phyloP scores from a whole-genome alignment of 2,888 invertebrate genomes.

The Chymomyza fuscimana region DNA sequence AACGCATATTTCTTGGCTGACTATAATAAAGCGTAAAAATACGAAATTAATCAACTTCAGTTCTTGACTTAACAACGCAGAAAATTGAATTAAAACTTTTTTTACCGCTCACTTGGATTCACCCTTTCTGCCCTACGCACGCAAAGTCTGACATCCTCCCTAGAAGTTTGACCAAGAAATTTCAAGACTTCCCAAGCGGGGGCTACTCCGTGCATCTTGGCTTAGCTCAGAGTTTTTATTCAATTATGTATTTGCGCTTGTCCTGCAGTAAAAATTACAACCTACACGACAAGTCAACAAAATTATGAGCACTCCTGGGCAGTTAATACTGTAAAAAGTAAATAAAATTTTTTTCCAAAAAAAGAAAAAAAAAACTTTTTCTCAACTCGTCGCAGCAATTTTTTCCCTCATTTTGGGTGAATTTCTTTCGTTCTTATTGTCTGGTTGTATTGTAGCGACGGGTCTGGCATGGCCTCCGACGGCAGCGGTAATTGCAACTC shows the following conservation, averaged over 20 bases:
- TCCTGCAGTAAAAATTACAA: slow-evolving; percentile 77
- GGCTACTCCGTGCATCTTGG: slow-evolving; percentile 2
- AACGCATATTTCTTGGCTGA: slow-evolving; percentile 21
- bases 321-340: slow-evolving; percentile 57
- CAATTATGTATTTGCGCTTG: slow-evolving; percentile 77
- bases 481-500: slow-evolving; percentile 72
- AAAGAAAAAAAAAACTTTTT: slow-evolving; percentile 49
- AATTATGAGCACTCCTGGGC: slow-evolving; percentile 76
- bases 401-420: slow-evolving; percentile 35
- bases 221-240: slow-evolving; percentile 52
- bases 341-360: slow-evolving; percentile 53
- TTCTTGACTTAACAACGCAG: slow-evolving; percentile 71
- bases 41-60: slow-evolving; percentile 72
- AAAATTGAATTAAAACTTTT: slow-evolving; percentile 74
- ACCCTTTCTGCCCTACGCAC: slow-evolving; percentile 46
- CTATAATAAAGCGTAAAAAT: slow-evolving; percentile 72
- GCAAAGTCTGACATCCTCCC: not conserved
- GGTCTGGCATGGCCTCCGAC: slow-evolving; percentile 1
- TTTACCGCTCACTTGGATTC: slow-evolving; percentile 23
- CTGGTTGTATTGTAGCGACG: not conserved
- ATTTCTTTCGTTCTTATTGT: slow-evolving; percentile 49
- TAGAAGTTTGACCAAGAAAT: slow-evolving; percentile 26
- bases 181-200: slow-evolving; percentile 5
- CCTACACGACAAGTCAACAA: slow-evolving; percentile 76
- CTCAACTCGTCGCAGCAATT: slow-evolving; percentile 16